Percentiles rank a stretch among this genome's conserved stretches.
Evolutionary conservation across 2,888 invertebrate genomes (phyloP).

Genomic region (Acleris laterana): DNA sequence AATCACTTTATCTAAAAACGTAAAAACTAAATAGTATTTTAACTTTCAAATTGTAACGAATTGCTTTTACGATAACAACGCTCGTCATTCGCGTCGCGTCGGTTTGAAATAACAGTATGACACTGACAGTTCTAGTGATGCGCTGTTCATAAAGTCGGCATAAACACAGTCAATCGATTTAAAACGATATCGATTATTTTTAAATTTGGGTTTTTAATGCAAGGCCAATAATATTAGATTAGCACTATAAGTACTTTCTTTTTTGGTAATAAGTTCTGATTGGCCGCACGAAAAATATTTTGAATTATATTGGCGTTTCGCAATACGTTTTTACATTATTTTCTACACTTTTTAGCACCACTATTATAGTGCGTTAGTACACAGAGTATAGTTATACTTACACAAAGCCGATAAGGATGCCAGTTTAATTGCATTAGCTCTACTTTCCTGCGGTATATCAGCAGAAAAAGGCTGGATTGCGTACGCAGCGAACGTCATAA

Average conservation of each 20-base stretch:
- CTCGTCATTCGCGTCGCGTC: constrained; percentile 4
- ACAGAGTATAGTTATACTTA: constrained; percentile 59
- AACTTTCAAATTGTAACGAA: constrained; percentile 6
- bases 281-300: too few species aligned
- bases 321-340: too few species aligned
- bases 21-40: not conserved
- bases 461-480: constrained; percentile 86
- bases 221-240: too few species aligned
- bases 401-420: constrained; percentile 87
- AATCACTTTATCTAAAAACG: not conserved
- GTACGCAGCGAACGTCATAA: constrained; percentile 91
- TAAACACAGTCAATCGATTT: constrained; percentile 7
- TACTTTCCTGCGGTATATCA: constrained; percentile 70
- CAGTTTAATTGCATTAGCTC: constrained; percentile 84
- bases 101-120: constrained; percentile 19
- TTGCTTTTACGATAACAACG: not conserved
- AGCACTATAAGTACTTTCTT: too few species aligned
- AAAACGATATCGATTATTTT: not conserved
- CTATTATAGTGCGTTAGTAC: too few species aligned
- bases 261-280: too few species aligned
- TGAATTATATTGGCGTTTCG: too few species aligned
- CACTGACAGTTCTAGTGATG: constrained; percentile 32
- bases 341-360: too few species aligned
- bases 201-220: too few species aligned
- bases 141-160: not conserved